Base-by-base conservation (phyloP, 2,113 vertebrate genomes). In the Alethe castanea region DNA sequence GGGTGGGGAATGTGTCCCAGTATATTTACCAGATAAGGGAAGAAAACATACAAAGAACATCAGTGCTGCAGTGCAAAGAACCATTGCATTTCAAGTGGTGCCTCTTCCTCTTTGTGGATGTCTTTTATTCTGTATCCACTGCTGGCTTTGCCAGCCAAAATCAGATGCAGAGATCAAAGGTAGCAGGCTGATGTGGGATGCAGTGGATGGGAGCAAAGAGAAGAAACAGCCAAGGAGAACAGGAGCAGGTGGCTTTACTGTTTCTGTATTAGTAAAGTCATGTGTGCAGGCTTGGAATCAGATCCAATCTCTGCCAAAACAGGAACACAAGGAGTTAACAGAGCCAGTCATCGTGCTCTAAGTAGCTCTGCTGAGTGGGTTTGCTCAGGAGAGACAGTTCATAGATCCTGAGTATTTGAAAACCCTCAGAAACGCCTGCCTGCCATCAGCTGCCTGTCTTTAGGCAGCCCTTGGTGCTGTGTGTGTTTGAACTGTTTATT, bases 261-360 rank as follows among this genome's bases (percentile, higher is more conserved):
- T 1, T 23, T 19, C 42, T 18, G 12, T 6, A 2, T 13, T 6
- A 38, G 8, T 24, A 5, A 65, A 40, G 17, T n/a, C 23, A 3
- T 0, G 0, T 5, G 19, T 29, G 53, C 17, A 28, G 16, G 36
- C 42, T 35, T 47, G 38, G 28, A 52, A 44, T 7, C 28, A 10
- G 28, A 11, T 16, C 38, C 12, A 12, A 10, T 11, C 25, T 7
- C 57, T 47, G 42, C 31, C 47, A 52, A 65, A 53, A 11, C 15
- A 8, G 6, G 29, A 23, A 20, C 8, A 18, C 9, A 42, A 87
- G 31, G 42, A 24, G 45, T 74, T 87, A 52, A 77, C 44, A 57
- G 64, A 26, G 35, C 9, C 16, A 52, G 1, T 45, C n/a, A 11
- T 2, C 11, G 13, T 16, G 33, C 52, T 7, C 20, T 14, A 6